Evolutionary conservation across 2,113 vertebrate genomes (phyloP).

Genomic region (Oryzias curvinotus): DNA sequence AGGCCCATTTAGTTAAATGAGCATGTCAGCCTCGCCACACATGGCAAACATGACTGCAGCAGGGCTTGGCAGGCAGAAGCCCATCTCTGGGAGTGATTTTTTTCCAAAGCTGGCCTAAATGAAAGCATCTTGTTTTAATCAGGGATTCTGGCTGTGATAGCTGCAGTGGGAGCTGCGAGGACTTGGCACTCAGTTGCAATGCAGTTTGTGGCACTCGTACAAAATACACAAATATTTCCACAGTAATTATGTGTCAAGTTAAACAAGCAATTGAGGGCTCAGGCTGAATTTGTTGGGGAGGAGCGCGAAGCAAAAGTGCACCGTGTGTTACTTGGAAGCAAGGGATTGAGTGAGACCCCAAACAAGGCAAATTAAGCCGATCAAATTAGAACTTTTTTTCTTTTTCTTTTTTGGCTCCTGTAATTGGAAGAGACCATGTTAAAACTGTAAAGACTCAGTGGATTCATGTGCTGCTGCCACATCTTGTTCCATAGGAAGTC

Average conservation of each 20-base stretch:
- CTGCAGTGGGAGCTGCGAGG: slow-evolving; percentile 75
- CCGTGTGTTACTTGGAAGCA: slow-evolving; percentile 60
- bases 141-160: slow-evolving; percentile 77
- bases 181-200: slow-evolving; percentile 75
- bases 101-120: slow-evolving; percentile 78
- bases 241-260: slow-evolving; percentile 84
- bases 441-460: slow-evolving; percentile 66
- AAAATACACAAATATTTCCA: slow-evolving; percentile 85
- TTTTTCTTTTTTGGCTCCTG: slow-evolving; percentile 38
- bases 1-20: slow-evolving; percentile 58
- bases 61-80: slow-evolving; percentile 73
- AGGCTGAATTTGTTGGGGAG: slow-evolving; percentile 67
- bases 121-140: slow-evolving; percentile 85
- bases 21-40: slow-evolving; percentile 69
- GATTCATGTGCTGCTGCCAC: slow-evolving; percentile 69
- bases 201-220: slow-evolving; percentile 78
- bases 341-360: slow-evolving; percentile 66
- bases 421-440: slow-evolving; percentile 58
- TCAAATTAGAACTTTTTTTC: slow-evolving; percentile 57
- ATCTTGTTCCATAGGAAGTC: slow-evolving; percentile 68
- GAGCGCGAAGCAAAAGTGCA: slow-evolving; percentile 50
- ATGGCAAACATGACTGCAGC: slow-evolving; percentile 63
- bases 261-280: slow-evolving; percentile 81
- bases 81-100: slow-evolving; percentile 77
- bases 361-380: slow-evolving; percentile 76